Percentiles rank a stretch among this genome's conserved stretches.
These are phyloP conservation scores for Hypocryptadius cinnamomeus DNA, from an alignment of 2,113 vertebrate genomes.

Conservation along the genomic window DNA sequence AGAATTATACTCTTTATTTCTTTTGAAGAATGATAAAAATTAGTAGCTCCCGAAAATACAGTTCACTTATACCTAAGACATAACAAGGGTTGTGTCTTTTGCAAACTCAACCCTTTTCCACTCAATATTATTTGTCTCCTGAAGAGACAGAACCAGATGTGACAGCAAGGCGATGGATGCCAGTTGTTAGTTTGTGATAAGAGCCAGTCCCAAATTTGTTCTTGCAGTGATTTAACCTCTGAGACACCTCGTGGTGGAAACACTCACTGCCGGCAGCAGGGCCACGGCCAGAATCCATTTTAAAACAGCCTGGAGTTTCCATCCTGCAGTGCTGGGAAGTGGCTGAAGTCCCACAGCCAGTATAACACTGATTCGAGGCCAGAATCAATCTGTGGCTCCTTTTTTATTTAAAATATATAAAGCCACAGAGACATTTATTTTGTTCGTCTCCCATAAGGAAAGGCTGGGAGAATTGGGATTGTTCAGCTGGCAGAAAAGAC, in stretches of 20 bases:
- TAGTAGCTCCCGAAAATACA: neutral
- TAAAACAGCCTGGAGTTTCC: neutral
- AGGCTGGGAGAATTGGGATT: neutral
- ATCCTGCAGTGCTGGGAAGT: neutral
- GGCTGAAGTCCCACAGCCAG: neutral
- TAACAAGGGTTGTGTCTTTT: too few species aligned
- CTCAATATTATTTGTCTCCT: neutral
- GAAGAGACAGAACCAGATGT: neutral
- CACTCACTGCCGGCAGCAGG: conserved; percentile 2
- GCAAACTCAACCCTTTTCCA: neutral
- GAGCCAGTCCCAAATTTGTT: neutral
- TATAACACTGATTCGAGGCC: rapidly evolving
- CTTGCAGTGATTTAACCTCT: conserved; percentile 28
- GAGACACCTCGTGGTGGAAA: conserved; percentile 73
- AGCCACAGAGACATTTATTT: neutral
- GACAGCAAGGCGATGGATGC: rapidly evolving
- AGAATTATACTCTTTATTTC: neutral
- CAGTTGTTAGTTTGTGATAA: neutral
- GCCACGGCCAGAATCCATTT: conserved; percentile 12
- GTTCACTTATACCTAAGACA: neutral
- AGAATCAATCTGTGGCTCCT: neutral
- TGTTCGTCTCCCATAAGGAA: neutral
- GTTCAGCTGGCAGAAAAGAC: neutral
- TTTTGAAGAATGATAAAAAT: neutral
- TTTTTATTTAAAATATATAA: neutral